Percentiles rank a stretch among this genome's conserved stretches.
Evolutionary conservation across 2,113 vertebrate genomes (phyloP).

Genomic region (Mobula birostris): DNA sequence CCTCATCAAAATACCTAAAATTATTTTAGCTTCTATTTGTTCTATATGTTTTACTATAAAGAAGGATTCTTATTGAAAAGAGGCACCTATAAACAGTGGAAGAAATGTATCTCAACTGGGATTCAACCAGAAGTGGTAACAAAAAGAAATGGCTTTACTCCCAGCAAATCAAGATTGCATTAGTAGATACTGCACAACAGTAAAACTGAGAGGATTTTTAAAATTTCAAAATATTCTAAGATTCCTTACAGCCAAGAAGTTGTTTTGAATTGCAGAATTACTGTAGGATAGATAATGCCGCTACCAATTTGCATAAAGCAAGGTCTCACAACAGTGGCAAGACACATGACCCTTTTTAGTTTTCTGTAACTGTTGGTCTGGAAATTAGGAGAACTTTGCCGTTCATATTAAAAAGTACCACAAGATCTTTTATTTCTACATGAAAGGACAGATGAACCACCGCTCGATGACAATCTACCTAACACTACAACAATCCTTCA

Average conservation of each 20-base stretch:
- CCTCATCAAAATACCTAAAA: not conserved
- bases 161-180: not conserved
- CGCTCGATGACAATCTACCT: too few relatives aligned
- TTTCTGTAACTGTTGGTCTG: not conserved
- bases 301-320: not conserved
- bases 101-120: not conserved
- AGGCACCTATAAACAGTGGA: not conserved
- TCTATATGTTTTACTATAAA: not conserved
- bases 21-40: not conserved
- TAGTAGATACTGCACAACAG: not conserved
- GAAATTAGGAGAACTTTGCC: too few relatives aligned
- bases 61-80: not conserved
- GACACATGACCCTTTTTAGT: not conserved
- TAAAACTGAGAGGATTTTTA: not conserved
- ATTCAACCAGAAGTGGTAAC: not conserved
- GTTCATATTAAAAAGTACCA: too few relatives aligned
- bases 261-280: too few relatives aligned
- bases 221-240: too few relatives aligned
- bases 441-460: too few relatives aligned
- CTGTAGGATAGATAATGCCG: not conserved
- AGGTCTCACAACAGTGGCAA: not conserved
- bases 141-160: not conserved
- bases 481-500: too few relatives aligned
- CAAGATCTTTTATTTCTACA: too few relatives aligned
- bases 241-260: too few relatives aligned